Conservation (phyloP, 2,113 vertebrate genomes). For the Lonchura striata region DNA sequence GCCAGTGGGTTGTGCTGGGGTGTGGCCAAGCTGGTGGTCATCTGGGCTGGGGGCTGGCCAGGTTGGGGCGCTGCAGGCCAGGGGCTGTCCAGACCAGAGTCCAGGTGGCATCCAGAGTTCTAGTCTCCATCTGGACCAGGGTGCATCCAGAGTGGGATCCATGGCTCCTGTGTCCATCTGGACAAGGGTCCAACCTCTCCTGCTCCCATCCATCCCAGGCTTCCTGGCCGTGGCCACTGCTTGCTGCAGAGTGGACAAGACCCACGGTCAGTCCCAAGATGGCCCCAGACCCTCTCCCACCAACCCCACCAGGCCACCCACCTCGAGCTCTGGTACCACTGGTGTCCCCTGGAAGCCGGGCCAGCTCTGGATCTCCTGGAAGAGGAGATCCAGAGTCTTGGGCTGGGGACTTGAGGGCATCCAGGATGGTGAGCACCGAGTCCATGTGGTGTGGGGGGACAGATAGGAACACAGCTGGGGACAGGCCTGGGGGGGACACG, state of each 20-base stretch:
- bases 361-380: too few relatives aligned
- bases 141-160: too few relatives aligned
- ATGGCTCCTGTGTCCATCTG: too few relatives aligned
- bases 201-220: too few relatives aligned
- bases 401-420: conserved; percentile 64
- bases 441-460: conserved; percentile 43
- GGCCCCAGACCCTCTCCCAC: background rate
- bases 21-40: background rate
- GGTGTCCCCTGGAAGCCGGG: too few relatives aligned
- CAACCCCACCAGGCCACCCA: background rate
- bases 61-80: background rate
- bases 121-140: too few relatives aligned
- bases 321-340: too few relatives aligned
- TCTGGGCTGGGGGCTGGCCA: background rate
- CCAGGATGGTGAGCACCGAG: conserved; percentile 71
- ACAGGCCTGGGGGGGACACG: conserved; percentile 14
- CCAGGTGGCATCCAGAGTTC: background rate
- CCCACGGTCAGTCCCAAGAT: background rate
- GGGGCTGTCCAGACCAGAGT: background rate
- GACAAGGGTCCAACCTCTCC: too few relatives aligned
- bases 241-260: too few relatives aligned
- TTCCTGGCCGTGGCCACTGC: too few relatives aligned
- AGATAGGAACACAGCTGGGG: background rate
- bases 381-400: background rate
- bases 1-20: background rate